Base-by-base conservation (phyloP, 2,888 invertebrate species). In the Melinaea marsaeus region DNA sequence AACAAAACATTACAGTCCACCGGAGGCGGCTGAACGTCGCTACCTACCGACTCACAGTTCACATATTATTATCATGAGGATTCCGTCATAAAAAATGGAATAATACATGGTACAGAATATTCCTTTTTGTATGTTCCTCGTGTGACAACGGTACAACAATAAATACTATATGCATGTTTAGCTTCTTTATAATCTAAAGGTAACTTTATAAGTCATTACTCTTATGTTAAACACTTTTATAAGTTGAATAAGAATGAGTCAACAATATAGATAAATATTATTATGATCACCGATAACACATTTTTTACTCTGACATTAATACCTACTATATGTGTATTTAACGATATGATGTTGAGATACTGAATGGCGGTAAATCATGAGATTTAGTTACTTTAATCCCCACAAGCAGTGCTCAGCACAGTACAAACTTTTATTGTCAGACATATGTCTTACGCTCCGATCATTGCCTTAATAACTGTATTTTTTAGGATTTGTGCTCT, bases 1-100 rank as follows among this genome's bases (percentile, higher is more conserved):
- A 88, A 87, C 86, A 85, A 75, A 86, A 86, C 84, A 75, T 75
- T 79, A 76, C 75, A 74, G 72, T 48, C 57, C 55, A 33, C 55
- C 13, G n/a, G 51, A 7, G 33, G 9, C 13, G 6, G n/a, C 51
- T 51, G 13, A 57, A 9, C 32, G 57, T 46, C 46, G 54, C 60
- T 55, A 13, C 33, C 46, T 42, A 42, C 42, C 42, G 42, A 42
- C 42, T 42, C 42, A 42, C 42, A 42, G 42, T 9, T 42, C 42
- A 42, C 42, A 42, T 11, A 42, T 42, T 9, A 37, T 37, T 42
- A 42, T 3, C 42, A 9, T 42, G 42, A 42, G 42, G 42, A 3
- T 7, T 42, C 42, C 9, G 6, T 42, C 42, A 37, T 37, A 42
- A 2, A 42, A 42, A 42, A 42, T 42, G 42, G 42, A 42, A 42